Conservation (phyloP, 1,140 invertebrate species). For the Protaetia brevitarsis region DNA sequence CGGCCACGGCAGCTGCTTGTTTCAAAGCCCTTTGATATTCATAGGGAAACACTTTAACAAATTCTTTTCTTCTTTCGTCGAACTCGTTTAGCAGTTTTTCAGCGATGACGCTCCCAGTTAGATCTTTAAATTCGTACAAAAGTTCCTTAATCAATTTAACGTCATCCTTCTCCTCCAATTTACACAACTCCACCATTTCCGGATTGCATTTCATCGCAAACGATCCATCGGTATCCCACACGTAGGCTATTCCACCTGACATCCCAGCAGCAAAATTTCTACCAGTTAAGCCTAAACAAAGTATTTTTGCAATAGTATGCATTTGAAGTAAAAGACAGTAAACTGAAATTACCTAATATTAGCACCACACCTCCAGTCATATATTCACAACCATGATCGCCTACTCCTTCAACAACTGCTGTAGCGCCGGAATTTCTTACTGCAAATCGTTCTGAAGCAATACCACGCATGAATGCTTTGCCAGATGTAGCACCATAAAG, state of each 20-base stretch:
- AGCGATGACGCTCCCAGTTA: constrained; percentile 88
- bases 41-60: constrained; percentile 96
- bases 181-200: constrained; percentile 86
- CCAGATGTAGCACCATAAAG: constrained; percentile 96
- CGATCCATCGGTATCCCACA: constrained; percentile 85
- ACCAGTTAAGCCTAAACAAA: constrained; percentile 69
- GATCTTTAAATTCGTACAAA: constrained; percentile 82
- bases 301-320: background rate
- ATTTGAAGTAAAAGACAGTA: background rate
- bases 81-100: constrained; percentile 76
- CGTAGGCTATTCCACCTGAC: constrained; percentile 84
- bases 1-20: constrained; percentile 59
- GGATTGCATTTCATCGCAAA: constrained; percentile 86
- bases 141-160: constrained; percentile 74
- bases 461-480: constrained; percentile 91
- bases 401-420: constrained; percentile 90
- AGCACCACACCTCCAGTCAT: constrained; percentile 96
- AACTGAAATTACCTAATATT: constrained; percentile 73
- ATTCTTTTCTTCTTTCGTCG: constrained; percentile 73
- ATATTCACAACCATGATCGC: constrained; percentile 99
- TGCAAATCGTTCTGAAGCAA: constrained; percentile 96
- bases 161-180: constrained; percentile 77
- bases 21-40: constrained; percentile 92
- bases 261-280: constrained; percentile 95
- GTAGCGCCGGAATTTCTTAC: constrained; percentile 95